Percentiles rank a stretch among this genome's conserved stretches.
These are phyloP conservation scores for Terrapene triunguis DNA, from an alignment of 2,113 vertebrate genomes.

Conservation along the genomic window DNA sequence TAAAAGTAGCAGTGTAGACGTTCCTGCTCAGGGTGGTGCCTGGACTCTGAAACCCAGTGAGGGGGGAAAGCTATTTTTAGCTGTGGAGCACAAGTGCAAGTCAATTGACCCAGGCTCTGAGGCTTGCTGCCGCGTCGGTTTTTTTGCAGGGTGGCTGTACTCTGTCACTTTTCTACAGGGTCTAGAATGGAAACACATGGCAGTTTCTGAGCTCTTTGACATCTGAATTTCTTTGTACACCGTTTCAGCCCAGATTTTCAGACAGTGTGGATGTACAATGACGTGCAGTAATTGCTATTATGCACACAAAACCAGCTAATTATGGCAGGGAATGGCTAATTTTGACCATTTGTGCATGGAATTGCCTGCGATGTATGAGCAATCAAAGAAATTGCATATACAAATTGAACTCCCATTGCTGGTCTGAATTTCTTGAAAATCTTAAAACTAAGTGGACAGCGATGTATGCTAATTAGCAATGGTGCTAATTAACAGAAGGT, in stretches of 20 bases:
- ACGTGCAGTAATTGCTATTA: fast-evolving
- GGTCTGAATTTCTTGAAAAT: constrained; percentile 20
- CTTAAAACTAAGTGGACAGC: constrained; percentile 42
- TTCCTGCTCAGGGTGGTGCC: background rate
- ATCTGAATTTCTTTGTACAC: background rate
- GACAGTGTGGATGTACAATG: fast-evolving
- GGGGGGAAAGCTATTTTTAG: too few relatives aligned
- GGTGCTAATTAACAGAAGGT: background rate
- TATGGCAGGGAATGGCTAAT: background rate
- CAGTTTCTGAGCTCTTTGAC: background rate
- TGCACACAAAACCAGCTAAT: fast-evolving
- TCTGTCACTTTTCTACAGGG: background rate
- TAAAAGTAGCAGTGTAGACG: background rate
- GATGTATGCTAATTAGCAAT: background rate
- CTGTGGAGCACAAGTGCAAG: background rate
- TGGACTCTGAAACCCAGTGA: too few relatives aligned
- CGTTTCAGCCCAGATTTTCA: background rate
- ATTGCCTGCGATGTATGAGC: constrained; percentile 54
- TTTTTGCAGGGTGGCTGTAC: background rate
- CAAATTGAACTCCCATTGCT: constrained; percentile 37
- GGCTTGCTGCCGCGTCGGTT: background rate
- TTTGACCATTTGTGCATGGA: constrained; percentile 27
- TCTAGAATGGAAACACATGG: background rate
- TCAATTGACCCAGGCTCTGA: background rate
- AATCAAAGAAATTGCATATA: background rate